Evolutionary conservation across 2,113 vertebrate species (phyloP).

Genomic region (Chauna torquata): DNA sequence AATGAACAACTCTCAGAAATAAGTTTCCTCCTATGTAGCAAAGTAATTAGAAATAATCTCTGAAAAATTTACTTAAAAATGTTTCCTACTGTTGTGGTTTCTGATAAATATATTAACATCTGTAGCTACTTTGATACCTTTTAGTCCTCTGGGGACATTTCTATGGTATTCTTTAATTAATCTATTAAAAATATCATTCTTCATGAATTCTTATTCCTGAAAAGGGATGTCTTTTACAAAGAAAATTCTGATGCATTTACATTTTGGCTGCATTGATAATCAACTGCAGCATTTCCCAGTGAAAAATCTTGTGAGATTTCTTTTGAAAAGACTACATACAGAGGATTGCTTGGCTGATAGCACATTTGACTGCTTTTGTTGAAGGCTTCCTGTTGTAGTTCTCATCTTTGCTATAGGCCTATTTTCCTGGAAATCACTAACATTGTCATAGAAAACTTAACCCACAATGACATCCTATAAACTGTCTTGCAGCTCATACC

Average conservation of each 20-base stretch:
- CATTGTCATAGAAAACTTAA: background rate
- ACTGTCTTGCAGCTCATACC: background rate
- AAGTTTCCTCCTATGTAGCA: background rate
- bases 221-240: background rate
- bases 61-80: background rate
- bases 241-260: background rate
- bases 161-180: background rate
- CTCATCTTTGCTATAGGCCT: background rate
- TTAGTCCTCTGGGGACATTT: background rate
- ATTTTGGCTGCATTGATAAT: background rate
- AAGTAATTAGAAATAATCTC: background rate
- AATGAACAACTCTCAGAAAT: background rate
- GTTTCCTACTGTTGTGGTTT: background rate
- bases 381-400: background rate
- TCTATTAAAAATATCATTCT: background rate
- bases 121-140: background rate
- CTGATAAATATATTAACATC: background rate
- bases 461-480: background rate
- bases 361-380: background rate
- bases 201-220: background rate
- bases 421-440: background rate
- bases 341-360: background rate
- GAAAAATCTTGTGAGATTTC: background rate
- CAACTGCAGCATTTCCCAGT: too few relatives aligned
- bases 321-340: background rate